Percentiles rank a stretch among this genome's conserved stretches.
Evolutionary conservation across 2,888 invertebrate genomes (phyloP).

Genomic region (Anarsia innoxiella): DNA sequence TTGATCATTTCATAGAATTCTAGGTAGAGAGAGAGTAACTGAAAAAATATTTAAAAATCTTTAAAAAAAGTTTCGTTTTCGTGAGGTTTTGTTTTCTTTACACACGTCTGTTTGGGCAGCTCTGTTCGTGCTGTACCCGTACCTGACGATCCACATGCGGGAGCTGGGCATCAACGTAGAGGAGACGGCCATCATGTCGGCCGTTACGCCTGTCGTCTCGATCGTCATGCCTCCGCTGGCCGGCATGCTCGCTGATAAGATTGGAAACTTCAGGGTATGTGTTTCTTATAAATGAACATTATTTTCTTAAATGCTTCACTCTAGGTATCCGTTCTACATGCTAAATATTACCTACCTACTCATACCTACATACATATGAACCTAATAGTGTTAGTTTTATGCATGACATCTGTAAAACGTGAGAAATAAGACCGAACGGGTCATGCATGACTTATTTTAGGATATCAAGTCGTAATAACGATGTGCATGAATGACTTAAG

Average conservation of each 20-base stretch:
- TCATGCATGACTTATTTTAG: conserved; percentile 1
- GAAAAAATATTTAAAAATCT: no score
- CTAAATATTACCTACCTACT: no score
- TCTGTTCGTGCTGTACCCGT: conserved; percentile 84
- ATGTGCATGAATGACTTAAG: conserved; percentile 10
- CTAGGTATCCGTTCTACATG: no score
- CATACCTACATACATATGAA: no score
- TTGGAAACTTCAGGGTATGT: conserved; percentile 85
- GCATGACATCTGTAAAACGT: background rate
- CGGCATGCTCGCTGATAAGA: conserved; percentile 84
- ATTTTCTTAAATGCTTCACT: no score
- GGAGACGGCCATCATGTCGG: conserved; percentile 87
- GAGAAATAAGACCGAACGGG: no score
- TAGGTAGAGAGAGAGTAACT: no score
- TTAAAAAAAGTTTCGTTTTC: no score
- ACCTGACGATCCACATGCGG: conserved; percentile 86
- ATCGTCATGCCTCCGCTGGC: conserved; percentile 86
- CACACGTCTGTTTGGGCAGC: conserved; percentile 75
- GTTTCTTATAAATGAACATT: background rate
- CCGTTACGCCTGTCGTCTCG: conserved; percentile 83
- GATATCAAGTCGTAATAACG: conserved; percentile 6
- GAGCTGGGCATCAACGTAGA: conserved; percentile 85
- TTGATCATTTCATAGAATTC: no score
- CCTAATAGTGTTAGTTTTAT: no score
- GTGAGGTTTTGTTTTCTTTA: no score